phyloP scores from a whole-genome alignment of 2,113 vertebrate genomes.

The Psophia crepitans region DNA sequence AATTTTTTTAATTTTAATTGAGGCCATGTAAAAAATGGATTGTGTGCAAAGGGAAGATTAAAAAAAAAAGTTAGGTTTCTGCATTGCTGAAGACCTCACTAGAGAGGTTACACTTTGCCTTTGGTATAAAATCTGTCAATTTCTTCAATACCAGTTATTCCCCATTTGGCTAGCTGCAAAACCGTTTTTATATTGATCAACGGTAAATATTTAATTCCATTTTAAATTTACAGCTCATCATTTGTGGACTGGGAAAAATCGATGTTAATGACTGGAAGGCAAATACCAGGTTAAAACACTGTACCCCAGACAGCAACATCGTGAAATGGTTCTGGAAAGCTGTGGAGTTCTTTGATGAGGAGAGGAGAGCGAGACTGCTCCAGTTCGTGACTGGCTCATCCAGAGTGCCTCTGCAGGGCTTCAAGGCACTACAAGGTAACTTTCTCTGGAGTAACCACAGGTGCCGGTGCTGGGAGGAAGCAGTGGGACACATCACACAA shows the following conservation, averaged over 20 bases:
- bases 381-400: constrained; percentile 99
- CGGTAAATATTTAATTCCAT: not conserved
- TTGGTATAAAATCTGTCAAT: not conserved
- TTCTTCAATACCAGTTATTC: not conserved
- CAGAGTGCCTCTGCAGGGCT: constrained; percentile 95
- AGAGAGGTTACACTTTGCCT: not conserved
- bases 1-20: not conserved
- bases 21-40: not conserved
- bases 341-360: constrained; percentile 96
- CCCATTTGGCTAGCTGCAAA: not conserved
- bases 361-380: constrained; percentile 89
- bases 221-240: constrained; percentile 84
- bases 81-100: not conserved
- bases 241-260: constrained; percentile 96
- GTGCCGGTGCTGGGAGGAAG: not conserved
- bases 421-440: constrained; percentile 96
- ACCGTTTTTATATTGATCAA: not conserved
- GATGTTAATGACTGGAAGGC: constrained; percentile 98
- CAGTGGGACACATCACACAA: not conserved
- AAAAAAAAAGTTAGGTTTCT: not conserved
- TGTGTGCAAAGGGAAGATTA: not conserved
- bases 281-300: constrained; percentile 98
- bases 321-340: constrained; percentile 99
- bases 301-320: constrained; percentile 92
- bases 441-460: not conserved